Percentiles rank a stretch among this genome's conserved stretches.
Conservation (phyloP, 2,888 invertebrate species). For the Aphelenchoides bicaudatus region DNA sequence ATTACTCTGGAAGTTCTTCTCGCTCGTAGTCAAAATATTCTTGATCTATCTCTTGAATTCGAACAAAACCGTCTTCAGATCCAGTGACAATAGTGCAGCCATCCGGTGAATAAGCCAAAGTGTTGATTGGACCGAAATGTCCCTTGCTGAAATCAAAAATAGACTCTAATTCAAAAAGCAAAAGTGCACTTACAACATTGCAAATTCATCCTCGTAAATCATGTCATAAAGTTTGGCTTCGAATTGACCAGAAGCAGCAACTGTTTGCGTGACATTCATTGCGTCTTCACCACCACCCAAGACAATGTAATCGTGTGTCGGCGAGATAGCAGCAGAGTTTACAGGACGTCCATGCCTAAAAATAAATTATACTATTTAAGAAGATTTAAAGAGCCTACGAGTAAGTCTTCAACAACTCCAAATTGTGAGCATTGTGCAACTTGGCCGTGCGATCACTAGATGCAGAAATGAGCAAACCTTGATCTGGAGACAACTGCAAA, state of each 20-base stretch:
- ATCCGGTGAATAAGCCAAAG: slow-evolving; percentile 93
- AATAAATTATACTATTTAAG: slow-evolving; percentile 4
- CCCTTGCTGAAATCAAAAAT: slow-evolving; percentile 85
- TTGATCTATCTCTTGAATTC: slow-evolving; percentile 83
- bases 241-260: slow-evolving; percentile 89
- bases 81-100: slow-evolving; percentile 91
- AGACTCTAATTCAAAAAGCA: too few species aligned
- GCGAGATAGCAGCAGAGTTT: slow-evolving; percentile 94
- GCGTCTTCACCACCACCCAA: slow-evolving; percentile 99
- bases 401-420: slow-evolving; percentile 85
- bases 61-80: slow-evolving; percentile 96
- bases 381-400: slow-evolving; percentile 67
- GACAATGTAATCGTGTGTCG: slow-evolving; percentile 85
- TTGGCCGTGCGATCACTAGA: slow-evolving; percentile 94
- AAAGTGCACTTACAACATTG: too few species aligned
- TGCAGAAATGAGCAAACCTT: slow-evolving; percentile 79
- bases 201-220: slow-evolving; percentile 94
- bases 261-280: slow-evolving; percentile 88
- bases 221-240: slow-evolving; percentile 90
- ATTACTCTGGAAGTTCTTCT: too few species aligned
- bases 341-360: slow-evolving; percentile 79
- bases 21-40: slow-evolving; percentile 92
- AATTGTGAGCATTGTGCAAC: slow-evolving; percentile 74
- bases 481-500: slow-evolving; percentile 77
- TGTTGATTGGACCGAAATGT: slow-evolving; percentile 99